Percentiles rank a stretch among this genome's conserved stretches.
Conservation (phyloP, 2,113 vertebrate species). For the Petrocephalus zakoni region DNA sequence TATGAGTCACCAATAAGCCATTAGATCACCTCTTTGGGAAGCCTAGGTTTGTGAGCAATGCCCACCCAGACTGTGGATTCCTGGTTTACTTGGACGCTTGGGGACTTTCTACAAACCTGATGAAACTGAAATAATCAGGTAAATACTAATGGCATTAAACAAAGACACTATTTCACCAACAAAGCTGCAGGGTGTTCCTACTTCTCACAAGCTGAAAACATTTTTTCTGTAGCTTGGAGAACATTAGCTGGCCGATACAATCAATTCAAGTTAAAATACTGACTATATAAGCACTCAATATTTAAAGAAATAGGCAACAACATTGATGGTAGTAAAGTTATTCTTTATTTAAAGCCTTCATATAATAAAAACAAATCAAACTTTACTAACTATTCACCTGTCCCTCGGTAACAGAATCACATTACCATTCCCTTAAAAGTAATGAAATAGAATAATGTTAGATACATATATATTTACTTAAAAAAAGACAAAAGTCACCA, state of each 20-base stretch:
- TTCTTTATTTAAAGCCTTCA: conserved; percentile 39
- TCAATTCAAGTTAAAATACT: not conserved
- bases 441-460: not conserved
- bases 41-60: not conserved
- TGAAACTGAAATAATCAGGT: not conserved
- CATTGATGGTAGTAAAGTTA: not conserved
- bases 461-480: not conserved
- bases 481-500: not conserved
- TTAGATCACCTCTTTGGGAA: not conserved
- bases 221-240: not conserved
- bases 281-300: not conserved
- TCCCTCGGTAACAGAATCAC: not conserved
- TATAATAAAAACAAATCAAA: not conserved
- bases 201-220: not conserved
- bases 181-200: not conserved
- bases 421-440: not conserved
- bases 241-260: not conserved
- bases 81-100: not conserved
- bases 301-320: not conserved
- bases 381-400: not conserved
- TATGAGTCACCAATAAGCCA: not conserved
- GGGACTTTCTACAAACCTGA: conserved; percentile 1
- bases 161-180: not conserved
- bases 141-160: not conserved
- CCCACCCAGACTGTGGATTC: not conserved